Percentiles rank a stretch among this genome's conserved stretches.
phyloP scores from a whole-genome alignment of 2,797 vertebrate genomes.

The Eutrigla gurnardus region DNA sequence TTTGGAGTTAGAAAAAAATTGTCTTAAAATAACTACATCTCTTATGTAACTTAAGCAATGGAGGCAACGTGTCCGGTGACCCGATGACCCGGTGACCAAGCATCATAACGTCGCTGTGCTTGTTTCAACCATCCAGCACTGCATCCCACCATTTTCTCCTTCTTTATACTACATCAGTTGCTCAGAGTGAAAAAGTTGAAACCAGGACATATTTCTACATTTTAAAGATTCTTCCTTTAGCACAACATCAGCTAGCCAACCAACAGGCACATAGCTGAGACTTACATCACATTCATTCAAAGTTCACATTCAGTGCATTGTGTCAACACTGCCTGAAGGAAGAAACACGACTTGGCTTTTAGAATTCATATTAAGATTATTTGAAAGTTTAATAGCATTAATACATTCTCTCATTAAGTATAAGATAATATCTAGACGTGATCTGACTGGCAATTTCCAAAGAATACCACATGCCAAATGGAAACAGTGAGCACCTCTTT shows the following conservation, averaged over 20 bases:
- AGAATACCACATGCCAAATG: background rate
- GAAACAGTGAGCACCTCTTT: slow-evolving; percentile 1
- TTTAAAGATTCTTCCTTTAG: background rate
- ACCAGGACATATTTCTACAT: background rate
- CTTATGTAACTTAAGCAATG: no score
- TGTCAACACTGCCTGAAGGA: background rate
- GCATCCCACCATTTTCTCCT: background rate
- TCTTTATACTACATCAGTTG: background rate
- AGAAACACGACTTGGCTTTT: background rate
- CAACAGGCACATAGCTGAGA: background rate
- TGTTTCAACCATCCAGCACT: background rate
- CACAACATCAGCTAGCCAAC: no score
- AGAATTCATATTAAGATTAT: background rate
- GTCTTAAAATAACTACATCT: no score
- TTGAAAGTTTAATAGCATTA: background rate
- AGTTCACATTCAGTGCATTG: background rate
- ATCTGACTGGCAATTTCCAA: background rate
- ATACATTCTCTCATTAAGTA: no score
- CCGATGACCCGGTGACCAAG: no score
- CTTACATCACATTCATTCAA: background rate
- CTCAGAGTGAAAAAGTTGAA: background rate
- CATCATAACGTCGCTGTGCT: background rate
- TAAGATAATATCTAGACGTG: background rate
- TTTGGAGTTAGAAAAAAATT: background rate
- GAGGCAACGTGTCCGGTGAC: no score